These are phyloP conservation scores for Nebria salina DNA, from an alignment of 2,888 invertebrate species.

Conservation along the genomic window DNA sequence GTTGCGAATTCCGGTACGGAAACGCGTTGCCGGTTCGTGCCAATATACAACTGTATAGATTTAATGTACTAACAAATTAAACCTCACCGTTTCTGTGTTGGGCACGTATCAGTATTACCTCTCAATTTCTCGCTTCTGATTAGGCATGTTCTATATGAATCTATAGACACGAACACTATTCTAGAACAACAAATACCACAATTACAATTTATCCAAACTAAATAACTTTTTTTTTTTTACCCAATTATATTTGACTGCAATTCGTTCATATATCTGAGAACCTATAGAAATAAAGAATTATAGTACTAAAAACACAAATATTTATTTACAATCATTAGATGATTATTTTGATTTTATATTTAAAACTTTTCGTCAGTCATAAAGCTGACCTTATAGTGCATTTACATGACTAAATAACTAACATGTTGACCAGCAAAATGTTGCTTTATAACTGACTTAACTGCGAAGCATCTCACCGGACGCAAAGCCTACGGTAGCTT, in stretches of 20 bases:
- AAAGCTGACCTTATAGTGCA: background rate
- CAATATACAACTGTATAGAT: constrained; percentile 23
- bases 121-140: constrained; percentile 7
- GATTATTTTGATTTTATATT: no score
- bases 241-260: no score
- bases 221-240: no score
- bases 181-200: background rate
- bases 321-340: no score
- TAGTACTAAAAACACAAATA: no score
- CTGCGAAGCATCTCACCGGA: background rate
- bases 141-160: background rate
- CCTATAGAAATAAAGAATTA: no score
- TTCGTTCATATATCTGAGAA: no score
- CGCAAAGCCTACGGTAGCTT: background rate
- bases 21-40: constrained; percentile 23
- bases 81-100: constrained; percentile 27
- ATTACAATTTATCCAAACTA: no score
- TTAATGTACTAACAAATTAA: constrained; percentile 43
- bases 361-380: background rate
- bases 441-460: background rate
- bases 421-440: background rate
- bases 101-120: constrained; percentile 37
- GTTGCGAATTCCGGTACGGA: background rate
- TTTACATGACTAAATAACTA: background rate
- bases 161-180: background rate